These are phyloP conservation scores for Paracyclopina nana DNA, from an alignment of 1,140 invertebrate genomes.

Conservation along the genomic window DNA sequence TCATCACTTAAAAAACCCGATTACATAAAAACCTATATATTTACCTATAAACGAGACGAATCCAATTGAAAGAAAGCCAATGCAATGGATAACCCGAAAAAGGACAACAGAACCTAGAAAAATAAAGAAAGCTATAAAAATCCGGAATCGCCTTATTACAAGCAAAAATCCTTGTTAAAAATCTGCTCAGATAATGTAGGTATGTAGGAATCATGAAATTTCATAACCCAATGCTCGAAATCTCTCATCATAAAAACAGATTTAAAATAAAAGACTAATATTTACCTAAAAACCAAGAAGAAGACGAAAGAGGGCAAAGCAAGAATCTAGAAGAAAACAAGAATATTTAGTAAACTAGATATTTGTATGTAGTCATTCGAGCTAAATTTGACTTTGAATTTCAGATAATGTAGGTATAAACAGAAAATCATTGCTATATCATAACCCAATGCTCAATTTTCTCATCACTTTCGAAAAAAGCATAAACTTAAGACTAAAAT, in stretches of 20 bases:
- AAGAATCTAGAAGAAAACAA: too few relatives aligned
- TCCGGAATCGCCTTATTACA: background rate
- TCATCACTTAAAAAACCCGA: background rate
- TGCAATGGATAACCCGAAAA: background rate
- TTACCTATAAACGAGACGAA: background rate
- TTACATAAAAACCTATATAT: background rate
- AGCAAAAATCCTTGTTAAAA: background rate
- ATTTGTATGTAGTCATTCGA: too few relatives aligned
- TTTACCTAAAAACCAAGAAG: background rate
- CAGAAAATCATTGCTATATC: too few relatives aligned
- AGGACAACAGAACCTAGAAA: background rate
- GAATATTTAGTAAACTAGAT: too few relatives aligned
- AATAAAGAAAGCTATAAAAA: background rate
- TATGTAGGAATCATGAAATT: background rate
- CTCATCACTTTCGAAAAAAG: background rate
- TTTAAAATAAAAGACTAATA: background rate
- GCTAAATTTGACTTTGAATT: too few relatives aligned
- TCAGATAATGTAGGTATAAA: too few relatives aligned
- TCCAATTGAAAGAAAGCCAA: background rate
- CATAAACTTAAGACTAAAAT: background rate
- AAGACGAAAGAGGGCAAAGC: background rate
- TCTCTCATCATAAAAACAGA: background rate
- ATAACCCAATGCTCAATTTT: too few relatives aligned
- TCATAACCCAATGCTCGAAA: constrained; percentile 4
- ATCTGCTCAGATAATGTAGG: background rate